phyloP scores from a whole-genome alignment of 2,797 vertebrate genomes.

The Betta splendens region DNA sequence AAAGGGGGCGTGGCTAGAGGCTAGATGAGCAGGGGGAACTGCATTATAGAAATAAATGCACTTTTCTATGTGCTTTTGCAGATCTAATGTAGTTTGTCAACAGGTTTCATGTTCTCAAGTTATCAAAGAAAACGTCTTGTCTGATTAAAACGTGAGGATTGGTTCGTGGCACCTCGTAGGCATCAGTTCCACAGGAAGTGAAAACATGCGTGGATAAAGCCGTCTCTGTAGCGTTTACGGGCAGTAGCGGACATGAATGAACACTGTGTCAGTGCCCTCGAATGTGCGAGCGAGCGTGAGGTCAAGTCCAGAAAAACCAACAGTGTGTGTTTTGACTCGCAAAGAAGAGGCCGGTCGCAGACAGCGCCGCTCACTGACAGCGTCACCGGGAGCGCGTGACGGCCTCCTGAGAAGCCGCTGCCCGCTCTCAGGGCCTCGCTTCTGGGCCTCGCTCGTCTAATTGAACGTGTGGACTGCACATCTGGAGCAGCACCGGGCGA shows the following conservation, averaged over 20 bases:
- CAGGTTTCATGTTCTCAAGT: constrained; percentile 36
- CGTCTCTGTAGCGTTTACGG: constrained; percentile 38
- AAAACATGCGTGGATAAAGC: constrained; percentile 39
- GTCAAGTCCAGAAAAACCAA: constrained; percentile 1
- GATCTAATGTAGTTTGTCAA: constrained; percentile 36
- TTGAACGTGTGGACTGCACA: constrained; percentile 61
- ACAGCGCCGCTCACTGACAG: neutral
- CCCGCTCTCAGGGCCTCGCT: constrained; percentile 9
- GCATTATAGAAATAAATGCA: constrained; percentile 21
- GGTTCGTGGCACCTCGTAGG: constrained; percentile 35
- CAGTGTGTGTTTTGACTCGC: constrained; percentile 2
- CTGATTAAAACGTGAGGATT: constrained; percentile 29
- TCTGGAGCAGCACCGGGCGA: constrained; percentile 59
- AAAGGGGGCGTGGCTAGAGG: too few species aligned
- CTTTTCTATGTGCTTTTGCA: neutral
- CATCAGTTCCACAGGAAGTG: constrained; percentile 49
- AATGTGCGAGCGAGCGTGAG: constrained; percentile 4
- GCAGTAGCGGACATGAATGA: constrained; percentile 36
- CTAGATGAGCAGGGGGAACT: too few species aligned
- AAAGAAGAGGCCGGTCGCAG: neutral
- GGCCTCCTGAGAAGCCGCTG: neutral
- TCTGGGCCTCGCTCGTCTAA: constrained; percentile 3
- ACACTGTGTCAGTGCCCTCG: constrained; percentile 8
- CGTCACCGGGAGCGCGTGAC: neutral
- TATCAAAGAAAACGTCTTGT: constrained; percentile 38